A percentile compares a stretch with the other conserved stretches of the same genome.
Evolutionary conservation across 2,797 vertebrate species (phyloP).

Genomic region (Oryzias sinensis): DNA sequence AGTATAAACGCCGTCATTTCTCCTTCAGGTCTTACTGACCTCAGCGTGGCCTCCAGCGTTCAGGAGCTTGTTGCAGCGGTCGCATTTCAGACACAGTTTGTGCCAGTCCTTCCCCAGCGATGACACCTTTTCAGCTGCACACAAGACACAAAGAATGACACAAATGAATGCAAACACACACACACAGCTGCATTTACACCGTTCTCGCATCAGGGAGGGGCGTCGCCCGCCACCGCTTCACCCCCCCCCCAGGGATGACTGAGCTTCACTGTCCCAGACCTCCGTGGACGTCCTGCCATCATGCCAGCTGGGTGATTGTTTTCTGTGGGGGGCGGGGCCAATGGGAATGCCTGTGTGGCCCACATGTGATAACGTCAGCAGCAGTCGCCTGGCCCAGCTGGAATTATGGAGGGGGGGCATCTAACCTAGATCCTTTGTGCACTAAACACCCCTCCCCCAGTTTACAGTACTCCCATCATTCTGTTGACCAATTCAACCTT

Average conservation of each 20-base stretch:
- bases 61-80: constrained; percentile 95
- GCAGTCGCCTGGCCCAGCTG: constrained; percentile 51
- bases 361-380: constrained; percentile 59
- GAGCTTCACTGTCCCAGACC: constrained; percentile 22
- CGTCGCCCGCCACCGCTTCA: constrained; percentile 44
- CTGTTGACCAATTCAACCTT: constrained; percentile 31
- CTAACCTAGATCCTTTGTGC: constrained; percentile 64
- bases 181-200: constrained; percentile 37
- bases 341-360: constrained; percentile 46
- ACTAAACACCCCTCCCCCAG: constrained; percentile 37
- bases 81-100: constrained; percentile 95
- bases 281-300: constrained; percentile 28
- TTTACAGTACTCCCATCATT: constrained; percentile 40
- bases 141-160: constrained; percentile 19
- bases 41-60: constrained; percentile 91
- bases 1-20: not conserved
- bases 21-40: constrained; percentile 73
- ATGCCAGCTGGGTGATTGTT: constrained; percentile 31
- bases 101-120: constrained; percentile 98
- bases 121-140: constrained; percentile 92
- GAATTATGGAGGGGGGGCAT: constrained; percentile 38
- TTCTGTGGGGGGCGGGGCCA: constrained; percentile 2
- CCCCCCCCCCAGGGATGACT: constrained; percentile 41
- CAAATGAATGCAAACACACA: constrained; percentile 25
- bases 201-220: constrained; percentile 4